Conservation (phyloP, 1,140 invertebrate genomes). For the Macrostomum lignano region DNA sequence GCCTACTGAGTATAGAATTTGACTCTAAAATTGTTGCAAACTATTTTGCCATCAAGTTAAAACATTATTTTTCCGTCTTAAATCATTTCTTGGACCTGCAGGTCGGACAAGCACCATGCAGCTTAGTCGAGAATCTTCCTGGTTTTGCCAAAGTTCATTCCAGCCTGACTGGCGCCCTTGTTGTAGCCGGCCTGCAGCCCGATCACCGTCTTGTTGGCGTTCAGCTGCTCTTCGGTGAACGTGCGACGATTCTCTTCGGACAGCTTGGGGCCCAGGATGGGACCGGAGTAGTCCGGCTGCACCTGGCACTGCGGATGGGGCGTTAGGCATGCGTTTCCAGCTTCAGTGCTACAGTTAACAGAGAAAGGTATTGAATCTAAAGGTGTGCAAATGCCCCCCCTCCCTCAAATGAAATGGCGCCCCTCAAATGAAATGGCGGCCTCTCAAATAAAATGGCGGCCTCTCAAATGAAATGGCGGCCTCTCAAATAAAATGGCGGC, state of each 20-base stretch:
- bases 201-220: slow-evolving; percentile 59
- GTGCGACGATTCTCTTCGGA: slow-evolving; percentile 27
- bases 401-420: too few species aligned
- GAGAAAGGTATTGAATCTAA: too few species aligned
- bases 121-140: slow-evolving; percentile 14
- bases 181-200: slow-evolving; percentile 51
- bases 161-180: slow-evolving; percentile 46
- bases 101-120: not conserved
- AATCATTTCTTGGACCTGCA: not conserved
- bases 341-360: too few species aligned
- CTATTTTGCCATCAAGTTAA: too few species aligned
- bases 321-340: too few species aligned
- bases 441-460: too few species aligned
- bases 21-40: too few species aligned
- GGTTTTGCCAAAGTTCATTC: slow-evolving; percentile 43
- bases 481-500: too few species aligned
- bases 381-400: too few species aligned
- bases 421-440: too few species aligned
- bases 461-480: too few species aligned
- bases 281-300: slow-evolving; percentile 56
- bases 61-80: not conserved
- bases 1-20: too few species aligned
- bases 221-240: slow-evolving; percentile 51
- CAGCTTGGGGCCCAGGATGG: slow-evolving; percentile 50
- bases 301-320: slow-evolving; percentile 36